Evolutionary conservation across 2,113 vertebrate species (phyloP).

Genomic region (Sula dactylatra): DNA sequence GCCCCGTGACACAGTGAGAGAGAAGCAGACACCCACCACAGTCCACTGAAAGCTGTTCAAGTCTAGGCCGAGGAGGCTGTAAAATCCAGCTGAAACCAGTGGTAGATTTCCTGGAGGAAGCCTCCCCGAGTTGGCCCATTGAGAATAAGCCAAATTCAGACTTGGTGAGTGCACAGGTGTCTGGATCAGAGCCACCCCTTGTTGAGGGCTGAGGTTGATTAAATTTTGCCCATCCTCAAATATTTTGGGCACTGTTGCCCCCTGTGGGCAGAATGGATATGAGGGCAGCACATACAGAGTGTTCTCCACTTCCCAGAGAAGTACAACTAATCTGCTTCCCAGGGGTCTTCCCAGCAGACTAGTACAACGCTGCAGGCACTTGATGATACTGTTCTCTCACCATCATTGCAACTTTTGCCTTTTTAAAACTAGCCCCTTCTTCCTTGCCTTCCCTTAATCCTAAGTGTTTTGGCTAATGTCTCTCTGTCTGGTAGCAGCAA

Average conservation of each 20-base stretch:
- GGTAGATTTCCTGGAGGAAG: background rate
- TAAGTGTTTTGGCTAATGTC: background rate
- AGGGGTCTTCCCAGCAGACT: background rate
- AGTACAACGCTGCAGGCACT: rapidly evolving
- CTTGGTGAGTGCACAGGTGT: background rate
- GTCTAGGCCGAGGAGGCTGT: background rate
- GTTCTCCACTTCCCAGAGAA: background rate
- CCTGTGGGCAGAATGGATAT: background rate
- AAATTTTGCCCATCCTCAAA: background rate
- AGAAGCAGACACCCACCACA: background rate
- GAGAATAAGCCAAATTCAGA: background rate
- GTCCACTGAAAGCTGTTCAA: background rate
- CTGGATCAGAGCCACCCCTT: background rate
- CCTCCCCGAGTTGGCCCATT: background rate
- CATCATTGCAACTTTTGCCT: background rate
- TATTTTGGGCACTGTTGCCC: conserved; percentile 4
- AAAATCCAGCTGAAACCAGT: background rate
- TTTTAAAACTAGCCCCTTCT: background rate
- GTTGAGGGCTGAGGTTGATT: background rate
- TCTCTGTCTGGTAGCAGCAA: background rate
- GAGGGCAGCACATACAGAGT: background rate
- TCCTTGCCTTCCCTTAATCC: background rate
- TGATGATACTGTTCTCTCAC: background rate
- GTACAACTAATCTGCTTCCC: background rate
- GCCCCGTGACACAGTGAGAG: background rate